Base-by-base conservation (phyloP, 2,888 invertebrate genomes). In the Halictus ligatus region DNA sequence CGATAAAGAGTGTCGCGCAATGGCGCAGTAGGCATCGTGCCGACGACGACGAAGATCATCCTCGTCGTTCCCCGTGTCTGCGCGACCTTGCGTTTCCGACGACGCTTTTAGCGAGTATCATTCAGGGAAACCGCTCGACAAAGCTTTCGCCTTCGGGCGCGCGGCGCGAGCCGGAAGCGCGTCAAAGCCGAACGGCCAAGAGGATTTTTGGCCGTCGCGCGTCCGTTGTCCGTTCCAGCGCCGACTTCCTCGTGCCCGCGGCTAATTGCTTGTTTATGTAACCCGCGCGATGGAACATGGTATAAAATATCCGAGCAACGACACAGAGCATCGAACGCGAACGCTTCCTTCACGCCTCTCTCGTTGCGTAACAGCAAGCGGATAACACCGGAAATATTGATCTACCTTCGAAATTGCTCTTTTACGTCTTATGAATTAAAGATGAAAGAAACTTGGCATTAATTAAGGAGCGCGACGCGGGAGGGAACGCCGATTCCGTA, bases 1-100 rank as follows among this genome's bases (percentile, higher is more conserved):
- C n/a, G 80, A 85, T 81, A 83, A 78, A 46, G 81, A 75, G 71
- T 48, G 6, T 58, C 67, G 71, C 46, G 67, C 54, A 54, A 77
- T 89, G 87, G 83, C 91, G 91, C 88, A 92, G 88, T 90, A 91
- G 93, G 92, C 92, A 93, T 73, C 86, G 80, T 92, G 91, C 91
- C 91, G 89, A 90, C 40, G 43, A 75, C 46, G 58, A 78, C 81
- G 78, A 58, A 13, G 75, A 85, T 77, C 72, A 78, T 80, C 85
- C 7, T 80, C 85, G 64, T 29, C 43, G 71, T 71, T 71, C 12
- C 43, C 43, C 43, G 85, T 87, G 86, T 90, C 82, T 29, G 8
- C 80, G 82, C 80, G 83, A 86, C 81, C 81, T 89, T 87, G 84
- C 64, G 40, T 75, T 75, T 78, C 54, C 3, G 10, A 50, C 75